A percentile compares a stretch with the other conserved stretches of the same genome.
Conservation (phyloP, 2,888 invertebrate genomes). For the Sphaerophoria taeniata region DNA sequence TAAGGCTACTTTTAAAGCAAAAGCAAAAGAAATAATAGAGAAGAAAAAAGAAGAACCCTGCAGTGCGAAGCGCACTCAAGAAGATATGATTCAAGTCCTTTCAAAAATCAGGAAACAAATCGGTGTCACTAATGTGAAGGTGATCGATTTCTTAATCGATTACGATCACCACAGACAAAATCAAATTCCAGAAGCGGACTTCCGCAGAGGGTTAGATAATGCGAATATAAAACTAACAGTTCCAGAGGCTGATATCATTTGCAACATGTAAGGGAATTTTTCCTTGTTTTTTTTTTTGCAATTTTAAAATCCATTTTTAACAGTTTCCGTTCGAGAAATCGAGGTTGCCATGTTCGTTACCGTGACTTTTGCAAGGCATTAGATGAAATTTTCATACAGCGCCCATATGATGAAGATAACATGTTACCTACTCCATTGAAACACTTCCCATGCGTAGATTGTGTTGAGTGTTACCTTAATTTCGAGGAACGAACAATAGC, state of each 20-base stretch:
- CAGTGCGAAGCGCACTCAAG: conserved; percentile 83
- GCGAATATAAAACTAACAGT: conserved; percentile 87
- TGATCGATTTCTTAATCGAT: conserved; percentile 87
- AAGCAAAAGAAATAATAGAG: conserved; percentile 78
- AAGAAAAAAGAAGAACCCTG: conserved; percentile 78
- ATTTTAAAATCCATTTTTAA: conserved; percentile 43
- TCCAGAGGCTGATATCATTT: conserved; percentile 88
- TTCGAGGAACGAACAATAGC: conserved; percentile 88
- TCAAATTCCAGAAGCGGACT: conserved; percentile 87
- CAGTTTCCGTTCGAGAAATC: conserved; percentile 87
- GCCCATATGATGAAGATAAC: conserved; percentile 85
- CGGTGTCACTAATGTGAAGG: conserved; percentile 87
- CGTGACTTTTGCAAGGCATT: conserved; percentile 87
- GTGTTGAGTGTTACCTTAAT: conserved; percentile 86
- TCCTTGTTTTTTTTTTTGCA: background rate
- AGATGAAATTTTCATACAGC: conserved; percentile 88
- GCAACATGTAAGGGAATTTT: conserved; percentile 86
- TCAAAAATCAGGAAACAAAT: conserved; percentile 90
- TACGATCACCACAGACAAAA: conserved; percentile 87
- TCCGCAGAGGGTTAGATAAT: conserved; percentile 88
- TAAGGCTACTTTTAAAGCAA: conserved; percentile 49
- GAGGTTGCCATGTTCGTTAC: conserved; percentile 86
- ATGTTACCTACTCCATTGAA: conserved; percentile 88
- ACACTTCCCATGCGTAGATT: conserved; percentile 87
- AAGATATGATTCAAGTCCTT: conserved; percentile 88